phyloP scores from a whole-genome alignment of 2,113 vertebrate species.

The Speoplatyrhinus poulsoni region DNA sequence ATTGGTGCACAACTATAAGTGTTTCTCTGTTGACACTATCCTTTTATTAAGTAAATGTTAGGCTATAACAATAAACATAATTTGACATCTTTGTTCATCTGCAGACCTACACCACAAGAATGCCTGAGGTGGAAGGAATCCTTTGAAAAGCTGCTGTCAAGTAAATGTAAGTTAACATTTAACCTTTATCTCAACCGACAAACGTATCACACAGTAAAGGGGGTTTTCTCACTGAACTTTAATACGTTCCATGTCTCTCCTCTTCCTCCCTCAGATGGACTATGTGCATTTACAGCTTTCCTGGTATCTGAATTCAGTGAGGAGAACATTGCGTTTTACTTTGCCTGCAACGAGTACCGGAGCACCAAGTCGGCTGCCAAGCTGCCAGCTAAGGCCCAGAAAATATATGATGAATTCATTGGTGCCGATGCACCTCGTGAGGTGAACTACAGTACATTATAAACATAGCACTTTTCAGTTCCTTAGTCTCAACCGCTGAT shows the following conservation, averaged over 20 bases:
- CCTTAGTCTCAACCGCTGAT: no score
- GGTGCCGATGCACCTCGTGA: conserved; percentile 87
- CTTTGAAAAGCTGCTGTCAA: conserved; percentile 88
- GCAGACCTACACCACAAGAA: conserved; percentile 83
- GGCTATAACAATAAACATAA: conserved; percentile 21
- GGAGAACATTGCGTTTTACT: conserved; percentile 97
- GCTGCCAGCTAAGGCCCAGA: conserved; percentile 83
- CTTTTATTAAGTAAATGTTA: background rate
- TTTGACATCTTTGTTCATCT: conserved; percentile 34
- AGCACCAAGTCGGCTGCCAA: conserved; percentile 80
- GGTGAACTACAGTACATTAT: conserved; percentile 69
- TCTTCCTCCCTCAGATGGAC: conserved; percentile 77
- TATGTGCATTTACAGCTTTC: conserved; percentile 89
- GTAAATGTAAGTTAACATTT: conserved; percentile 85
- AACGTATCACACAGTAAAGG: background rate
- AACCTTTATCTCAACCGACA: background rate
- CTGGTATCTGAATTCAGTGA: conserved; percentile 93
- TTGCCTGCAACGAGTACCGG: conserved; percentile 93
- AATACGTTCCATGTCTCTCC: conserved; percentile 42
- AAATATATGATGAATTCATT: conserved; percentile 92
- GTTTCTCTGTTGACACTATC: background rate
- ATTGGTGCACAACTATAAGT: background rate
- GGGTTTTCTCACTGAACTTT: background rate
- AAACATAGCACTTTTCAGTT: no score
- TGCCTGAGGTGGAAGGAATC: conserved; percentile 87